Evolutionary conservation across 2,113 vertebrate genomes (phyloP).

Genomic region (Oreocharis arfaki): DNA sequence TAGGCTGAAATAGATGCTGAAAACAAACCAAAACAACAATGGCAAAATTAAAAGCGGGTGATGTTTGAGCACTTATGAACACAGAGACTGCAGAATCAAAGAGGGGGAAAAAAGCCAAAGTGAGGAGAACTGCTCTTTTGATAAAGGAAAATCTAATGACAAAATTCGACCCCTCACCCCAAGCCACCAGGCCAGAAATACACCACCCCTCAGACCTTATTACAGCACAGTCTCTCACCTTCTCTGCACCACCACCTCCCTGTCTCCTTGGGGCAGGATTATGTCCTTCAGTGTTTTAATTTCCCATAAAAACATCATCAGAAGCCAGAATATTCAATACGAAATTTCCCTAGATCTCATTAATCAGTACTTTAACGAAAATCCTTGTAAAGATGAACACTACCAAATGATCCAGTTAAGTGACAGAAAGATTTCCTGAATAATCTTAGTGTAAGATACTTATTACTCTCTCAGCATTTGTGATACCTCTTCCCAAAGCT

Average conservation of each 20-base stretch:
- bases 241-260: not conserved
- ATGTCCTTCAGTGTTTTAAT: not conserved
- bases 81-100: not conserved
- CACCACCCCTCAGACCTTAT: not conserved
- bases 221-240: not conserved
- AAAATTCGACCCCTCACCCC: not conserved
- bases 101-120: accelerated
- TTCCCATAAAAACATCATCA: not conserved
- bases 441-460: not conserved
- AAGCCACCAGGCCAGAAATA: not conserved
- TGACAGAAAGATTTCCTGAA: not conserved
- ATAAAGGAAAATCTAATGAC: not conserved
- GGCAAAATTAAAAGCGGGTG: not conserved
- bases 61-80: not conserved
- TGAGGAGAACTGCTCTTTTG: not conserved
- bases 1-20: not conserved
- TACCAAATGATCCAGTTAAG: not conserved
- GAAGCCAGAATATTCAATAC: not conserved
- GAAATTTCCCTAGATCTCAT: not conserved
- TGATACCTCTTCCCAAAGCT: not conserved
- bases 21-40: not conserved
- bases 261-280: not conserved
- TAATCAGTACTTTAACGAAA: not conserved
- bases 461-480: not conserved
- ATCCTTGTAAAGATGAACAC: not conserved